Base-by-base conservation (phyloP, 2,888 invertebrate genomes). In the Amiota mariae region DNA sequence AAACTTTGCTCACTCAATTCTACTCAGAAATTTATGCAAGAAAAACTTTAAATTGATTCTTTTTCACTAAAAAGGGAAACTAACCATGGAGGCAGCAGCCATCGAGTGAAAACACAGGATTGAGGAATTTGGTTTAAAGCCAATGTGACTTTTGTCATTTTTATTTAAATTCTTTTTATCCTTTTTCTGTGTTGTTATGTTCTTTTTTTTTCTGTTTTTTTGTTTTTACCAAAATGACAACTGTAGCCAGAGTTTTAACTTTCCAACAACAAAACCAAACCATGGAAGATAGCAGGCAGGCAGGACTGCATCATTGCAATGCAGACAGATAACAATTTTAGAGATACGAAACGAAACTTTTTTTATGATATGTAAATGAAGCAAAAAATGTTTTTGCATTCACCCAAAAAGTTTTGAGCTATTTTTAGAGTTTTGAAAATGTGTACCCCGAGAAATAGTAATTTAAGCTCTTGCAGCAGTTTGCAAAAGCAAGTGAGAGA, bases 21-120 rank as follows among this genome's bases (percentile, higher is more conserved):
- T 76, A 74, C 80, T 81, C 78, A 84, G 12, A 59, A 84, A 83
- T 85, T 78, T 82, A 85, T 81, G 80, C 81, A 81, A 77, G 51
- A 78, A 79, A 83, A 83, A 83, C 78, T 83, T 83, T 83, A 83
- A 85, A 85, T 85, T 82, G 79, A 83, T 85, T 83, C 82, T 79
- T 54, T 51, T 59, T 59, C 18, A 9, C 6, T 10, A 51, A 36
- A 36, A 36, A 36, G 36, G 36, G 36, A 36, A 36, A 36, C 36
- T 36, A 36, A 36, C 3, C 36, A 36, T 36, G 36, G 36, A 4
- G 36, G 36, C 2, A 6, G 36, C 18, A 49, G 18, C 13, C 12
- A 12, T 13, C 11, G 24, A 68, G 48, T 66, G 18, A 59, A 36
- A 2, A 48, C 66, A 20, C 18, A 59, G 59, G 11, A 18, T 18